A percentile compares a stretch with the other conserved stretches of the same genome.
These are phyloP conservation scores for Sebastiscus tertius DNA, from an alignment of 2,797 vertebrate genomes.

Conservation along the genomic window DNA sequence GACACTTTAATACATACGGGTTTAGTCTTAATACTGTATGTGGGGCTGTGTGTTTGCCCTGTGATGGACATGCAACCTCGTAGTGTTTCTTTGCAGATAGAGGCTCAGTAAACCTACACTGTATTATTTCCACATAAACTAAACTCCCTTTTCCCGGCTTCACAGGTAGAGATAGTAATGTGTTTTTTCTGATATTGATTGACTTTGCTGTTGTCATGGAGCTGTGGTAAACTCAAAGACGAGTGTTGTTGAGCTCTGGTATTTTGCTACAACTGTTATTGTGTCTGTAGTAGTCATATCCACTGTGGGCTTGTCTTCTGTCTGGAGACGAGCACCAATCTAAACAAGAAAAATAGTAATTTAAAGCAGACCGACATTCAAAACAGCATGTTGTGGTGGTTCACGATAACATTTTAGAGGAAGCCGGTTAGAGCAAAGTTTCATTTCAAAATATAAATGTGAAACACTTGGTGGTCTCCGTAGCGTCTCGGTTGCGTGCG, in stretches of 20 bases:
- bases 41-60: neutral
- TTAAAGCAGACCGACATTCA: conserved; percentile 22
- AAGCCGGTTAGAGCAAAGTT: neutral
- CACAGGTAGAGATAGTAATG: neutral
- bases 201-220: conserved; percentile 22
- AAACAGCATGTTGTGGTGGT: conserved; percentile 7
- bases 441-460: conserved; percentile 2
- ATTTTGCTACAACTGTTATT: conserved; percentile 8
- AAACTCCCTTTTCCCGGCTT: neutral
- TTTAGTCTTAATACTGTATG: neutral
- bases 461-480: neutral
- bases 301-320: conserved; percentile 12
- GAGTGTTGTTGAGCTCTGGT: neutral
- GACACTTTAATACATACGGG: neutral
- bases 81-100: neutral
- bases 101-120: neutral
- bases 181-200: conserved; percentile 11
- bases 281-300: neutral
- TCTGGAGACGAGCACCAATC: neutral
- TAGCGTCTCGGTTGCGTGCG: neutral
- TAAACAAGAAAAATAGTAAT: conserved; percentile 27
- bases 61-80: neutral
- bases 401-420: neutral
- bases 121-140: neutral
- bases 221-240: conserved; percentile 29